Conservation (phyloP, 1,140 invertebrate species). For the Brachionus rubens region DNA sequence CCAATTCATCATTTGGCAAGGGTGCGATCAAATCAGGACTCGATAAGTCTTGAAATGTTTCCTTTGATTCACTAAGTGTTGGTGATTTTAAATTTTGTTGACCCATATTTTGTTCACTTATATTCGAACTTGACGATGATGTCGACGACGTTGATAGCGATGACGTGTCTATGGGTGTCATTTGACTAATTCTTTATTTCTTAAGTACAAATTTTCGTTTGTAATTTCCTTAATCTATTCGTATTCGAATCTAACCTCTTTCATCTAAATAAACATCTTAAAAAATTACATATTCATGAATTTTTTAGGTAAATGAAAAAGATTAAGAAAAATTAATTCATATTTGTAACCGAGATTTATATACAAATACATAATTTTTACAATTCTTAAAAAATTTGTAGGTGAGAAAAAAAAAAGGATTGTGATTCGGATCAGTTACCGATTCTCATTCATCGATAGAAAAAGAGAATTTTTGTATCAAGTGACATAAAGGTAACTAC, state of each 20-base stretch:
- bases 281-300: too few species aligned
- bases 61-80: background rate
- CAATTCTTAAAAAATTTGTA: too few species aligned
- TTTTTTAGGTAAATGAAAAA: too few species aligned
- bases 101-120: background rate
- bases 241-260: background rate
- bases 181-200: background rate
- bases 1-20: slow-evolving; percentile 26
- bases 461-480: background rate
- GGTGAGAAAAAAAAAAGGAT: too few species aligned
- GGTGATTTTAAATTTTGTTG: background rate
- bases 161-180: slow-evolving; percentile 10
- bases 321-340: too few species aligned
- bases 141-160: slow-evolving; percentile 21
- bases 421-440: too few species aligned
- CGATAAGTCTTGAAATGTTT: background rate
- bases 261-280: slow-evolving; percentile 2
- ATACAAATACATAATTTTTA: too few species aligned
- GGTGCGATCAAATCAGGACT: slow-evolving; percentile 12
- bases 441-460: too few species aligned
- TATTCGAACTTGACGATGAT: slow-evolving; percentile 13
- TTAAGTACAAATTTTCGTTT: background rate
- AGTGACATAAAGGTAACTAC: slow-evolving; percentile 19
- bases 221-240: background rate
- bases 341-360: too few species aligned